Evolutionary conservation across 1,140 invertebrate genomes (phyloP), one percentile per base, ranked within the genome.

Genomic region (Melipona quadrifasciata): DNA sequence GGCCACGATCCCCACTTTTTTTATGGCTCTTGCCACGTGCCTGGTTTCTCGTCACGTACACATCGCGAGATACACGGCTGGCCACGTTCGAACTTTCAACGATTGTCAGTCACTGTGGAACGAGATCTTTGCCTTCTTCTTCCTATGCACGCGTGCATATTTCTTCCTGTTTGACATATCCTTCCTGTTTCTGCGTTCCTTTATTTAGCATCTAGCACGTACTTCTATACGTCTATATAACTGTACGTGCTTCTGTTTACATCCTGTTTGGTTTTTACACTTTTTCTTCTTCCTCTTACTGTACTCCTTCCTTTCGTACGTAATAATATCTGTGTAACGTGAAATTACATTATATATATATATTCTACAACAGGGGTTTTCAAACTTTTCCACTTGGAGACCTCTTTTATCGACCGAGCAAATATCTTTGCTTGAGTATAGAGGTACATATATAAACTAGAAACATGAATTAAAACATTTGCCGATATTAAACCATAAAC

Each of bases 1-100:
- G 27, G 17, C 47, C 16, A 74, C 27, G 19, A 58, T 75, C 55
- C 53, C n/a, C 21, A 57, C 31, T 21, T 58, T 75, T 47, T 75
- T 75, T 27, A 75, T 21, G 73, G 31, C 21, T 31, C 39, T 24
- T 58, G 53, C 73, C 73, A 75, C 55, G 21, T 75, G 73, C 31
- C 27, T 75, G 21, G 12, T 2, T 31, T 75, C 12, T 17, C 47
- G 24, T 72, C 70, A 72, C 39, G 70, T 72, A 70, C 34, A 19
- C 34, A 70, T 70, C 39, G 24, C 24, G 24, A 47, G 14, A 47
- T 47, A n/a, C 39, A 47, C 24, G 68, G 34, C 24, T 27, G 39
- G 5, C 34, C 39, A 47, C 70, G 70, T 47, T 70, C 39, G 24
- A 17, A 72, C 70, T 51, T 71, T 47, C 14, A 72, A 47, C 39